Conservation (phyloP, 1,140 invertebrate species). For the Ephestia elutella region DNA sequence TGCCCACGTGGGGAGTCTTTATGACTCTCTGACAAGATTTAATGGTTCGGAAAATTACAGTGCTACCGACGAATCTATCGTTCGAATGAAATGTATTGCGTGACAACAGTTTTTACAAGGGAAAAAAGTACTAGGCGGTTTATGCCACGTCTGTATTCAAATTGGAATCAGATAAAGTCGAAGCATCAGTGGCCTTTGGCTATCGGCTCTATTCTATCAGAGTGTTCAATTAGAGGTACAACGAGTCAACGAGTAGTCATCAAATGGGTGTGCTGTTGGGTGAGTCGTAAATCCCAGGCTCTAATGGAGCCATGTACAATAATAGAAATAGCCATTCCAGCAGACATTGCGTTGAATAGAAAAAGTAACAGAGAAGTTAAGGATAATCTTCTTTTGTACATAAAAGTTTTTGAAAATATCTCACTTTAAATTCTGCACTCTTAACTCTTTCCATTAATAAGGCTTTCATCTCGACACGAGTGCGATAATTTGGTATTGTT, state of each 20-base stretch:
- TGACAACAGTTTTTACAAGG: conserved; percentile 17
- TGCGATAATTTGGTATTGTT: neutral
- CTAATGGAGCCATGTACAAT: neutral
- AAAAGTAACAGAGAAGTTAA: too few relatives aligned
- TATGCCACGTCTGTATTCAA: conserved; percentile 16
- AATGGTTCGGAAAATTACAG: conserved; percentile 63
- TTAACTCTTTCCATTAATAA: too few relatives aligned
- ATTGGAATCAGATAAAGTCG: conserved; percentile 17
- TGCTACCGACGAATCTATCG: conserved; percentile 28
- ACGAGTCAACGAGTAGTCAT: conserved; percentile 29
- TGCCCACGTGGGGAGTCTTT: conserved; percentile 52
- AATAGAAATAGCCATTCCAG: neutral
- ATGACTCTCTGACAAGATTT: conserved; percentile 50
- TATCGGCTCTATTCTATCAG: conserved; percentile 18
- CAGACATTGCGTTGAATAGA: neutral
- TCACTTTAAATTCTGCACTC: too few relatives aligned
- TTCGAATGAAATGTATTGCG: conserved; percentile 21
- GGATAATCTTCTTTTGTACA: too few relatives aligned
- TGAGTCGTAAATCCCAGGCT: conserved; percentile 33
- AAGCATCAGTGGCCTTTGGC: neutral
- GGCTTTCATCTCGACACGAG: too few relatives aligned
- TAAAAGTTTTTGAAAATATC: too few relatives aligned
- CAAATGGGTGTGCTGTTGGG: conserved; percentile 21
- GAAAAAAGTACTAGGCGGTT: neutral
- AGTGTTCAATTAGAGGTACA: conserved; percentile 32